Percentiles rank a stretch among this genome's conserved stretches.
Conservation (phyloP, 2,113 vertebrate species). For the Aegotheles bennettii region DNA sequence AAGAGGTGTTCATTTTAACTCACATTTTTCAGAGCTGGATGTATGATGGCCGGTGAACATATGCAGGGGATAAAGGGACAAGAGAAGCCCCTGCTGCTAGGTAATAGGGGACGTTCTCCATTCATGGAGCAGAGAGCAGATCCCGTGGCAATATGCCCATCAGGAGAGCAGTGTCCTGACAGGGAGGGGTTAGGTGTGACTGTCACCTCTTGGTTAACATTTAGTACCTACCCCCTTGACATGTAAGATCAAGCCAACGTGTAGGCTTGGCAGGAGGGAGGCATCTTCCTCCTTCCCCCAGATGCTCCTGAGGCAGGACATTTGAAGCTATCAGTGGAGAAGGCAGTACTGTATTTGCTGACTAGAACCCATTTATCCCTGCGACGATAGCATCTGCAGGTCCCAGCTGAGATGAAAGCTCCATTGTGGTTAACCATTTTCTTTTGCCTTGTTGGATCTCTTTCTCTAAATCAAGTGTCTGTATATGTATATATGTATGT, state of each 20-base stretch:
- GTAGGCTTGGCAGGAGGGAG: not conserved
- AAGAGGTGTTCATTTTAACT: not conserved
- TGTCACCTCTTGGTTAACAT: not conserved
- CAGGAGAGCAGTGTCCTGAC: not conserved
- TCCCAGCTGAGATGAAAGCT: not conserved
- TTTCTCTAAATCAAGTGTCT: not conserved
- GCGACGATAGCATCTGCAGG: not conserved
- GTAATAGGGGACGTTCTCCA: not conserved
- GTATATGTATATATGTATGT: not conserved
- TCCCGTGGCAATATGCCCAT: not conserved
- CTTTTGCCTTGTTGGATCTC: not conserved
- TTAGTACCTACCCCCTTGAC: not conserved
- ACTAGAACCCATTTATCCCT: not conserved
- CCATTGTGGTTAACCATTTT: not conserved
- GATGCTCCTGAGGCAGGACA: not conserved
- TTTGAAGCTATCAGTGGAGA: not conserved
- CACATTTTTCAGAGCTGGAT: not conserved
- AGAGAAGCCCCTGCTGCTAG: not conserved
- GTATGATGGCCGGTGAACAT: not conserved
- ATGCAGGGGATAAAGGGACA: not conserved
- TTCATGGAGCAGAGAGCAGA: not conserved
- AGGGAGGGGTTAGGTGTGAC: not conserved
- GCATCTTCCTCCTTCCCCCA: not conserved
- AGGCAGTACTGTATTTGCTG: not conserved
- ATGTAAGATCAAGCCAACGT: not conserved